A percentile compares a stretch with the other conserved stretches of the same genome.
These are phyloP conservation scores for Ennomos erosarius DNA, from an alignment of 2,888 invertebrate genomes.

Conservation along the genomic window DNA sequence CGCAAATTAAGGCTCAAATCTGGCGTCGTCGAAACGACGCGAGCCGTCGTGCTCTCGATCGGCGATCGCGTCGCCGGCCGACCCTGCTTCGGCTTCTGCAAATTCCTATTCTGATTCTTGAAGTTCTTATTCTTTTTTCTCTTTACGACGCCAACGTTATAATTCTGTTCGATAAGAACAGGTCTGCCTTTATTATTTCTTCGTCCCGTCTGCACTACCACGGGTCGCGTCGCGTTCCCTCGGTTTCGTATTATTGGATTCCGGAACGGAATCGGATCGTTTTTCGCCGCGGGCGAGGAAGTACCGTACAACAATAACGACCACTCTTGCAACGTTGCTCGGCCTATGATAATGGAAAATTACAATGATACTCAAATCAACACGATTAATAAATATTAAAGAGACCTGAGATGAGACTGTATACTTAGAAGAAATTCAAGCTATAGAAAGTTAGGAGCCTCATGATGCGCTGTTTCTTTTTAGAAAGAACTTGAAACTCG, in stretches of 20 bases:
- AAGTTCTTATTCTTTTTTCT: constrained; percentile 85
- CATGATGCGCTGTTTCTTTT: constrained; percentile 5
- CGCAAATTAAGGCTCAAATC: constrained; percentile 77
- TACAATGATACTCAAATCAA: constrained; percentile 22
- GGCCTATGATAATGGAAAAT: constrained; percentile 83
- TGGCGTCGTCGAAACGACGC: constrained; percentile 57
- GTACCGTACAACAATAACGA: constrained; percentile 97
- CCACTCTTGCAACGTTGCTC: constrained; percentile 96
- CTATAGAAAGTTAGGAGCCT: constrained; percentile 1
- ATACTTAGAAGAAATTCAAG: background rate
- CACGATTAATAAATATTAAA: constrained; percentile 10
- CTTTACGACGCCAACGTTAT: constrained; percentile 77
- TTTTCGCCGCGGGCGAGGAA: constrained; percentile 86
- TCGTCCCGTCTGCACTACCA: constrained; percentile 71
- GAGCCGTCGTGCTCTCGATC: constrained; percentile 79
- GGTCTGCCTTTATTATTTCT: constrained; percentile 74
- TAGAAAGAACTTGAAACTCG: constrained; percentile 27
- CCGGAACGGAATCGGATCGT: constrained; percentile 85
- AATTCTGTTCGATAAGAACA: constrained; percentile 71
- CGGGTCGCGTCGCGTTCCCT: constrained; percentile 75
- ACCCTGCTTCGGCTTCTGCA: constrained; percentile 81
- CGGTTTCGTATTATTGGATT: constrained; percentile 75
- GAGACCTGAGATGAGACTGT: background rate
- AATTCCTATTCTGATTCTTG: constrained; percentile 80
- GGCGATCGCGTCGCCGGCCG: constrained; percentile 83